These are phyloP conservation scores for Meda fulgida DNA, from an alignment of 2,797 vertebrate species.

Conservation along the genomic window DNA sequence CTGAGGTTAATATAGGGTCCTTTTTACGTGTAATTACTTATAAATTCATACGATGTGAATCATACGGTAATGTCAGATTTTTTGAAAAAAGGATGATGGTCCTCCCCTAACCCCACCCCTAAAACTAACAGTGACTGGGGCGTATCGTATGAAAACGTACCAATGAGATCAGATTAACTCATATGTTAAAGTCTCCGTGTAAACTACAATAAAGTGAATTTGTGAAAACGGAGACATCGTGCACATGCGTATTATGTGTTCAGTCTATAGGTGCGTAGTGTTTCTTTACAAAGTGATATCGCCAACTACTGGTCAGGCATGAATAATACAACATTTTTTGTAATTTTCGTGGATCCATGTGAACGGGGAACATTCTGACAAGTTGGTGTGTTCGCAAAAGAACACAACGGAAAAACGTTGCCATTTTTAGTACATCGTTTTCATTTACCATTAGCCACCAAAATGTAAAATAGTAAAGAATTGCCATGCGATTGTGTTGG, in stretches of 20 bases:
- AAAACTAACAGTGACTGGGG: neutral
- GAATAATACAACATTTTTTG: neutral
- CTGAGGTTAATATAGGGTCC: no score
- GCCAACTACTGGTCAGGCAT: neutral
- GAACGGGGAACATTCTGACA: no score
- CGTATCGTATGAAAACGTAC: neutral
- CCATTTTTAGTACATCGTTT: neutral
- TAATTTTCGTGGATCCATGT: neutral
- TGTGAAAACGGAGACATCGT: no score
- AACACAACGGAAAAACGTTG: no score
- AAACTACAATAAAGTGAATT: neutral
- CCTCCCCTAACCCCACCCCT: neutral
- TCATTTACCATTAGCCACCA: no score
- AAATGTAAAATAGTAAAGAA: no score
- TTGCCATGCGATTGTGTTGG: neutral
- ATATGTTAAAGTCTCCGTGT: neutral
- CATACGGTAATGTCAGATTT: neutral
- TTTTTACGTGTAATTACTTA: no score
- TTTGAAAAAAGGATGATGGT: neutral
- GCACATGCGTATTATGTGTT: neutral
- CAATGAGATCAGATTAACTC: neutral
- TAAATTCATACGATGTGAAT: neutral
- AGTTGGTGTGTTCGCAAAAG: no score
- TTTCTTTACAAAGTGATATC: neutral
- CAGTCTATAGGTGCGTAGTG: neutral